Percentiles rank a stretch among this genome's conserved stretches.
Conservation (phyloP, 2,888 invertebrate species). For the Caenorhabditis sulstoni region DNA sequence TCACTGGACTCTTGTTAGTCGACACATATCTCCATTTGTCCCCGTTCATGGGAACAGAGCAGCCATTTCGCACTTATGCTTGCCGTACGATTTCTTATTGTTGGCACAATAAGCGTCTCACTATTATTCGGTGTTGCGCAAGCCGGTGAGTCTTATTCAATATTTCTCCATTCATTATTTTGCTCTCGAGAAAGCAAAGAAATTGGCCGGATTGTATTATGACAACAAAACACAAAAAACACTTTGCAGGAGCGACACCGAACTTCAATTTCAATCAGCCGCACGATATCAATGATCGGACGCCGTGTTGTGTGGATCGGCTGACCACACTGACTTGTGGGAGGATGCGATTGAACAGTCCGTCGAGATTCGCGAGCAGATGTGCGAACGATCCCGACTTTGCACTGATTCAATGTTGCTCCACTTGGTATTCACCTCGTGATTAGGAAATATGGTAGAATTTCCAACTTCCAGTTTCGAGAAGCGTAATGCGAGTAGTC, state of each 20-base stretch:
- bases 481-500: constrained; percentile 39
- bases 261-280: constrained; percentile 63
- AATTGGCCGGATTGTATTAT: not conserved
- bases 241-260: constrained; percentile 21
- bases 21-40: constrained; percentile 8
- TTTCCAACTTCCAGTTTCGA: constrained; percentile 60
- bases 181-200: not conserved
- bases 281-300: constrained; percentile 67
- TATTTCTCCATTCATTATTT: constrained; percentile 31
- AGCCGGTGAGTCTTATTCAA: constrained; percentile 49
- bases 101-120: constrained; percentile 49
- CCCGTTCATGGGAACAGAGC: constrained; percentile 44
- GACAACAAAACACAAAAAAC: constrained; percentile 10
- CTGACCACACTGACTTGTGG: constrained; percentile 74
- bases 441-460: not conserved
- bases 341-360: constrained; percentile 65
- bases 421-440: constrained; percentile 67
- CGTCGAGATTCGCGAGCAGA: constrained; percentile 64
- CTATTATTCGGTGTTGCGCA: constrained; percentile 52
- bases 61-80: constrained; percentile 40
- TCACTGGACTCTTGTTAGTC: not conserved
- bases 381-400: constrained; percentile 76
- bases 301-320: constrained; percentile 78
- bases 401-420: constrained; percentile 78
- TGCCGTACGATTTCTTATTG: constrained; percentile 49